Evolutionary conservation across 1,140 invertebrate genomes (phyloP), one percentile per base, ranked within the genome.

Genomic region (Pentalonia nigronervosa): DNA sequence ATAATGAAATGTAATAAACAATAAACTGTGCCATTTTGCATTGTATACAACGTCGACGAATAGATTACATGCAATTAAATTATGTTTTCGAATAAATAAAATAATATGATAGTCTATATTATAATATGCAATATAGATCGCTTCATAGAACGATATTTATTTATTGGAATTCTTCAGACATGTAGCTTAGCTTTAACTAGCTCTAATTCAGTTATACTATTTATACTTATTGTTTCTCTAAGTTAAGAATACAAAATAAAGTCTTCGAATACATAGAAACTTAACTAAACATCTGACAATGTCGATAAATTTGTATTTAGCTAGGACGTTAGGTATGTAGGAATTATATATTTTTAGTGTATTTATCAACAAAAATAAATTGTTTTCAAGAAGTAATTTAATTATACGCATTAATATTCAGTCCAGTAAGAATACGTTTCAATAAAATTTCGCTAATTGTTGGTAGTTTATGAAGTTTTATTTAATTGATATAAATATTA

Each of bases 1-100:
- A 41, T 84, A 84, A 84, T 76, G 60, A 76, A 76, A 76, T 11
- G 45, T 45, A 86, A 86, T 86, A 86, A 84, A 45, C 36, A 84
- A 45, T 84, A 36, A 84, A 25, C 23, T 84, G 34, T 84, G 83
- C 83, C 9, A 84, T 84, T 84, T 84, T 84, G 83, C 8, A 84
- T 30, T 84, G 23, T 45, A 41, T 53, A 76, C 30, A 14, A n/a
- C 11, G n/a, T 76, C n/a, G n/a, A n/a, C n/a, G 60, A 76, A 76
- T 34, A 76, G 60, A 76, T 76, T 76, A n/a, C 30, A n/a, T 6
- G 30, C 60, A n/a, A 76, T n/a, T 76, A n/a, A n/a, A n/a, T 76
- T n/a, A n/a, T n/a, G 14, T 76, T 76, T 76, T n/a, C 14, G n/a
- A n/a, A 76, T 76, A 30, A 14, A 67, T n/a, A 76, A 76, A n/a